Base-by-base conservation (phyloP, 64 coral and sea anemone genomes). In the Platygyra sinensis region DNA sequence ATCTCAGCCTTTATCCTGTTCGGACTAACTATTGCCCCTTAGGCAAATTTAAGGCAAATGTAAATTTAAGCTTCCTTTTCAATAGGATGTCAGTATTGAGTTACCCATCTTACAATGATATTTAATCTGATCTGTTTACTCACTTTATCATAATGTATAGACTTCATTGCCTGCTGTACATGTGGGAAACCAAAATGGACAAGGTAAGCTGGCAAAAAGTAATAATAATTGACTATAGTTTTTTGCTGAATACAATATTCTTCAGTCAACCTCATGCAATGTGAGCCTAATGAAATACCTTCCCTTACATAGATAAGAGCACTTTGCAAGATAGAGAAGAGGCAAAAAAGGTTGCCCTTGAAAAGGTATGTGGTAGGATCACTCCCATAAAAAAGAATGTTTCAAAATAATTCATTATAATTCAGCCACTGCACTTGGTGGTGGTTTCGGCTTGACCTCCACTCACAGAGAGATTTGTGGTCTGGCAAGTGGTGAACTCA, bases 271-370 rank as follows among this genome's bases (percentile, higher is more conserved):
- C 42, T 46, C 42, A 46, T 46, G 6, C 42, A 46, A 46, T 46
- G 42, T 46, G 7, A 69, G 10, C n/a, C 25, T 24, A 1, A 27
- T 69, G 25, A 24, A 69, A 11, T 11, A 20, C 19, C 63, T 67
- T 69, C n/a, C 10, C 1, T 69, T 69, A n/a, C 65, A 46, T 12
- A 84, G 80, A 82, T 11, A 82, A 82, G 30, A 65, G 31, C 31
- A 62, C 67, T 65, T 25, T 51, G 24, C 36, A 84, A 71, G 81
- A 71, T 39, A 24, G 71, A 36, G 81, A 50, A 63, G 63, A 69
- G 17, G 81, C 81, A 42, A 84, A 69, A 18, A 71, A 27, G 22
- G 15, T 22, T 67, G 81, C 81, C 36, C 10, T 71, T 69, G 62
- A 69, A 4, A 84, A 84, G 81, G 81, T 84, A 84, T 49, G 49